A percentile compares a stretch with the other conserved stretches of the same genome.
Evolutionary conservation across 1,140 invertebrate genomes (phyloP).

Genomic region (Archivesica marissinica): DNA sequence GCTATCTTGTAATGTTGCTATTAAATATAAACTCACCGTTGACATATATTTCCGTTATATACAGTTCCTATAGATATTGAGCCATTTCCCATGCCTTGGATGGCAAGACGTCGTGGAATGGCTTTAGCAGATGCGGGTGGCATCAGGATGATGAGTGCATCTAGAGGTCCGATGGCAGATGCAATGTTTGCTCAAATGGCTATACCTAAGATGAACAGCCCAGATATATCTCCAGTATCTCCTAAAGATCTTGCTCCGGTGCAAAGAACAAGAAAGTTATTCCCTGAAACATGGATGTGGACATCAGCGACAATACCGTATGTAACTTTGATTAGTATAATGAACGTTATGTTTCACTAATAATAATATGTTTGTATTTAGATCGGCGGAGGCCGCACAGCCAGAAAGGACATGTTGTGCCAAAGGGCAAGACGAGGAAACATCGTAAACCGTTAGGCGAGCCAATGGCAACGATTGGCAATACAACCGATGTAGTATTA

Average conservation of each 20-base stretch:
- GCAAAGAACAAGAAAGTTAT: constrained; percentile 67
- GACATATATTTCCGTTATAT: no score
- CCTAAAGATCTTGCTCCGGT: constrained; percentile 56
- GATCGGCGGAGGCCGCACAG: neutral
- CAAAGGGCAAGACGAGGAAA: neutral
- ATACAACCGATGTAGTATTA: neutral
- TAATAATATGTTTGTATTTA: neutral
- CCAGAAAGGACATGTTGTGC: neutral
- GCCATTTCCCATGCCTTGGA: no score
- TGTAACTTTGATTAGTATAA: neutral
- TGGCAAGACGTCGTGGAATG: no score
- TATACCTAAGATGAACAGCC: neutral
- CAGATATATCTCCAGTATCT: neutral
- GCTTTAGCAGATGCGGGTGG: no score
- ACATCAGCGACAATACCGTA: constrained; percentile 65
- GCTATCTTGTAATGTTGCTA: no score
- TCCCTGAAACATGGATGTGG: constrained; percentile 80
- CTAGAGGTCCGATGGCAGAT: no score
- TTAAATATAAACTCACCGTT: no score
- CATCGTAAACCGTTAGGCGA: neutral
- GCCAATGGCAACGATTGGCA: neutral
- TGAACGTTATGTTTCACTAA: neutral
- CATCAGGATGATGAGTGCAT: no score
- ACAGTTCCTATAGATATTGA: no score
- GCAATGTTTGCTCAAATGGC: neutral